These are phyloP conservation scores for Mesorhabditis spiculigera DNA, from an alignment of 2,888 invertebrate genomes.

Conservation along the genomic window DNA sequence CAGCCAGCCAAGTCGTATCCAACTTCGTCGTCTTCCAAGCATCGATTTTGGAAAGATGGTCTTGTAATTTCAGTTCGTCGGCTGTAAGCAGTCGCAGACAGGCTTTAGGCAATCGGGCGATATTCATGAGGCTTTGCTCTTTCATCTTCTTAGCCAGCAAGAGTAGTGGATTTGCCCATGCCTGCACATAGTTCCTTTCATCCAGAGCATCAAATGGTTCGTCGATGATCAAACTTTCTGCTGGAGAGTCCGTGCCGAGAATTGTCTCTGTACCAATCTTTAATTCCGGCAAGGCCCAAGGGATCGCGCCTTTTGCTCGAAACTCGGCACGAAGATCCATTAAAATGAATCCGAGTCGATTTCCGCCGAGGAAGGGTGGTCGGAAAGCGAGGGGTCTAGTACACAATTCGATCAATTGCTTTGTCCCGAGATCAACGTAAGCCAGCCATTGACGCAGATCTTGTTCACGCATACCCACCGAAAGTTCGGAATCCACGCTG, in stretches of 20 bases:
- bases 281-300: constrained; percentile 50
- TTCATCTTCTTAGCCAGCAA: constrained; percentile 35
- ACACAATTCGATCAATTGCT: constrained; percentile 48
- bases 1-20: constrained; percentile 15
- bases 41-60: constrained; percentile 24
- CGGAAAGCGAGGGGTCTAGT: constrained; percentile 51
- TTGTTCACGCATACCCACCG: constrained; percentile 54
- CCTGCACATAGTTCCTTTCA: constrained; percentile 36
- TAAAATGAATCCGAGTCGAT: constrained; percentile 53
- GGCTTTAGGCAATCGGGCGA: constrained; percentile 20
- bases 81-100: constrained; percentile 34
- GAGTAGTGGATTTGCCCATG: constrained; percentile 50
- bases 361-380: constrained; percentile 56
- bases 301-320: constrained; percentile 44
- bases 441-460: constrained; percentile 47
- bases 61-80: constrained; percentile 31
- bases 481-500: constrained; percentile 49
- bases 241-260: constrained; percentile 53
- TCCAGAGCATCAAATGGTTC: constrained; percentile 44
- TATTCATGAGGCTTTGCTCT: constrained; percentile 23
- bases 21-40: constrained; percentile 6
- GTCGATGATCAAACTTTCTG: constrained; percentile 49
- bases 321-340: constrained; percentile 57
- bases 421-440: constrained; percentile 35
- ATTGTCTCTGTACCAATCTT: constrained; percentile 41